Percentiles rank a stretch among this genome's conserved stretches.
These are phyloP conservation scores for Myiothlypis chrysogaster DNA, from an alignment of 2,797 vertebrate genomes.

Conservation along the genomic window DNA sequence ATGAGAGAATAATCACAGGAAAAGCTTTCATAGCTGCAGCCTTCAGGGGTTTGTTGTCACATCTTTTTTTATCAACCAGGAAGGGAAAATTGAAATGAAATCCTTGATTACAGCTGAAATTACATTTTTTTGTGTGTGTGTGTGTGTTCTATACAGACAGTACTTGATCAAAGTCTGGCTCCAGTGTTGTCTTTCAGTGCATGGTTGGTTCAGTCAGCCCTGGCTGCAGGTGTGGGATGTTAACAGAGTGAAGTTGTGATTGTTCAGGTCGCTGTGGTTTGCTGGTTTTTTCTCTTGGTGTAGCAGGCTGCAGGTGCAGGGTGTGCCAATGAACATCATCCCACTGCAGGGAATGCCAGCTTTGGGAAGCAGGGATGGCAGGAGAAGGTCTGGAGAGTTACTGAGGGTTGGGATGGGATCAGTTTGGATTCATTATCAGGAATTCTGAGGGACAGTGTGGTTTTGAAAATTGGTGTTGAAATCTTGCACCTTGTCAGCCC, in stretches of 20 bases:
- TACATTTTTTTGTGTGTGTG: neutral
- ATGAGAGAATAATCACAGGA: rapidly evolving
- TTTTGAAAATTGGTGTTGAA: neutral
- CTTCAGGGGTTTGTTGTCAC: neutral
- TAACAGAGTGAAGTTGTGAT: neutral
- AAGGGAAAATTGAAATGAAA: neutral
- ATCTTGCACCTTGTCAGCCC: neutral
- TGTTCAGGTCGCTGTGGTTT: neutral
- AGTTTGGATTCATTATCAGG: neutral
- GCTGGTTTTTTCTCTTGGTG: neutral
- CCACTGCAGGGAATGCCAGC: neutral
- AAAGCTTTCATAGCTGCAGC: neutral
- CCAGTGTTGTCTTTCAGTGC: neutral
- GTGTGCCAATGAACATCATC: neutral
- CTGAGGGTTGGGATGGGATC: neutral
- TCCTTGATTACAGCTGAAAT: neutral
- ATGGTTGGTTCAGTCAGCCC: neutral
- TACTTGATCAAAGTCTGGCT: neutral
- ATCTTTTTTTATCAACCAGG: neutral
- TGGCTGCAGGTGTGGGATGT: neutral
- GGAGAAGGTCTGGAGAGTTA: neutral
- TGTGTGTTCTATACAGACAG: neutral
- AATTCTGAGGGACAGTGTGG: neutral
- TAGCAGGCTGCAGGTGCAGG: neutral
- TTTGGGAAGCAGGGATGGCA: neutral